Conservation (phyloP, 2,888 invertebrate genomes). For the Brachyopa scutellaris region DNA sequence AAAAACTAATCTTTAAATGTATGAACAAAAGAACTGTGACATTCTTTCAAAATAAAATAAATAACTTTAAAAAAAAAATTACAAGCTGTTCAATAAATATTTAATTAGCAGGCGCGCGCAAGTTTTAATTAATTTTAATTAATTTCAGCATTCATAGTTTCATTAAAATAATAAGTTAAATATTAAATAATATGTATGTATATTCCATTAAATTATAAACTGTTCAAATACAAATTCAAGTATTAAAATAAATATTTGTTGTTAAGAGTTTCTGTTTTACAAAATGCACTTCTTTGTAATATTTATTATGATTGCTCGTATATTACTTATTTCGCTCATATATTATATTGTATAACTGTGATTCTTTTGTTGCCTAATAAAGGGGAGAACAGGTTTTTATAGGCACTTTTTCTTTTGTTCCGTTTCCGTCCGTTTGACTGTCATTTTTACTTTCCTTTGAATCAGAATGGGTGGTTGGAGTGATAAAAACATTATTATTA, state of each 20-base stretch:
- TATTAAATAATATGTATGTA: not conserved
- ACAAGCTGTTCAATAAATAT: no score
- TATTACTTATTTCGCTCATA: not conserved
- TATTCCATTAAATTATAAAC: not conserved
- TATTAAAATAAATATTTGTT: no score
- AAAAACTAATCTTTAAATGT: no score
- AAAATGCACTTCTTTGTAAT: not conserved
- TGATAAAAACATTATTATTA: slow-evolving; percentile 40
- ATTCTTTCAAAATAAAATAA: no score
- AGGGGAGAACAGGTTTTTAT: not conserved
- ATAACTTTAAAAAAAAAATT: no score
- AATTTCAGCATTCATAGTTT: not conserved
- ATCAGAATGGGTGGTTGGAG: not conserved
- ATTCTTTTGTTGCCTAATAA: not conserved
- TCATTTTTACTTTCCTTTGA: slow-evolving; percentile 6
- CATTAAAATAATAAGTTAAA: not conserved
- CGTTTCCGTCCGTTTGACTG: not conserved
- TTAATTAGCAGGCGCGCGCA: not conserved
- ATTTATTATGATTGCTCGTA: not conserved
- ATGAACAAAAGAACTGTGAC: no score
- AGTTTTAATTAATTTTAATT: not conserved
- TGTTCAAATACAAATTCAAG: no score
- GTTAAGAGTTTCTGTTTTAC: not conserved
- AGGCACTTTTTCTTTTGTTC: not conserved
- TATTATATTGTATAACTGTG: not conserved